phyloP scores from a whole-genome alignment of 2,888 invertebrate species.

The Exocentrus adspersus region DNA sequence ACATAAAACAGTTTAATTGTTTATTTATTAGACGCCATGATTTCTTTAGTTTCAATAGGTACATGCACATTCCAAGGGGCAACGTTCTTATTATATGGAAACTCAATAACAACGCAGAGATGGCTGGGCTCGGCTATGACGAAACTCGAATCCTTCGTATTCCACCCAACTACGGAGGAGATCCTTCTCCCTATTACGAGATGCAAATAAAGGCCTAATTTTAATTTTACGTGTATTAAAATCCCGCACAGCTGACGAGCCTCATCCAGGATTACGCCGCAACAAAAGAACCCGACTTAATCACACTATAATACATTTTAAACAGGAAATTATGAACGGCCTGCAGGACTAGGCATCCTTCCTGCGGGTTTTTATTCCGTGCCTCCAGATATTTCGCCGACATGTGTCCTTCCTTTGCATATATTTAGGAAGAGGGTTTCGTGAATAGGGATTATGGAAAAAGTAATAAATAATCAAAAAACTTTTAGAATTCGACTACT shows the following conservation, averaged over 20 bases:
- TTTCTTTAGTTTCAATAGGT: too few relatives aligned
- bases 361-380: constrained; percentile 10
- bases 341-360: constrained; percentile 2
- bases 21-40: too few relatives aligned
- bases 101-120: not conserved
- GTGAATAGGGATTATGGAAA: not conserved
- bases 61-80: too few relatives aligned
- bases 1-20: too few relatives aligned
- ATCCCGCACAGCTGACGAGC: constrained; percentile 67
- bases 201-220: constrained; percentile 71
- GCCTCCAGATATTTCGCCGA: constrained; percentile 10
- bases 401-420: constrained; percentile 22
- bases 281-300: constrained; percentile 62
- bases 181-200: constrained; percentile 68
- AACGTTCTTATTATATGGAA: not conserved
- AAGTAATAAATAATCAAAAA: too few relatives aligned
- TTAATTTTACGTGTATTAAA: constrained; percentile 72
- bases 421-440: not conserved
- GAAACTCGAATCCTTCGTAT: not conserved
- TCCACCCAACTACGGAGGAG: not conserved
- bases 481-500: too few relatives aligned
- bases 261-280: constrained; percentile 60
- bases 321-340: constrained; percentile 52
- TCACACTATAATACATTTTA: constrained; percentile 59
- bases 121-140: not conserved